phyloP scores from a whole-genome alignment of 2,113 vertebrate genomes.

The Notechis scutatus region DNA sequence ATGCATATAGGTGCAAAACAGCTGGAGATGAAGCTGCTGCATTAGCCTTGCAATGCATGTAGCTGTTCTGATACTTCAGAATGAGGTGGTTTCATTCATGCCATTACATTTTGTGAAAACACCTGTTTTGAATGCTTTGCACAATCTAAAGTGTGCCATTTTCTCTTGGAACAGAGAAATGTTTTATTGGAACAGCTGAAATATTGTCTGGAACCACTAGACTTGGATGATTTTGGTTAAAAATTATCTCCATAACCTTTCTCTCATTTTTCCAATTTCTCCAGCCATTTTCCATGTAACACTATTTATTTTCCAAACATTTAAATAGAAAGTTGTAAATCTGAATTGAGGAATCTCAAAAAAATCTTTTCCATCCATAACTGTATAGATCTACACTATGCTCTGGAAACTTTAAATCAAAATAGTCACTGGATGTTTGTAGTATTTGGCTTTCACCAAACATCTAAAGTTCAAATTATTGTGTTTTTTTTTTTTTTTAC shows the following conservation, averaged over 20 bases:
- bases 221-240: slow-evolving; percentile 9
- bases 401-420: background rate
- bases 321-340: background rate
- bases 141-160: background rate
- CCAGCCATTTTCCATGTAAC: background rate
- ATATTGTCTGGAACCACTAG: background rate
- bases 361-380: slow-evolving; percentile 1
- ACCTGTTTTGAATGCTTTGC: background rate
- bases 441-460: background rate
- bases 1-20: background rate
- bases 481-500: background rate
- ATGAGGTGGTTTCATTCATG: background rate
- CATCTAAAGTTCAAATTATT: background rate
- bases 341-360: background rate
- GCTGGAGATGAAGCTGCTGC: background rate
- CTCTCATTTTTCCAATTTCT: background rate
- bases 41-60: background rate
- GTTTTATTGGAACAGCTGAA: background rate
- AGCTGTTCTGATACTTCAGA: background rate
- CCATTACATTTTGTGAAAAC: background rate
- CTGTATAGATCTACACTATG: background rate
- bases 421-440: slow-evolving; percentile 13
- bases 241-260: slow-evolving; percentile 1
- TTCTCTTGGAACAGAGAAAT: background rate
- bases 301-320: slow-evolving; percentile 33